phyloP scores from a whole-genome alignment of 2,113 vertebrate genomes.

The Python bivittatus region DNA sequence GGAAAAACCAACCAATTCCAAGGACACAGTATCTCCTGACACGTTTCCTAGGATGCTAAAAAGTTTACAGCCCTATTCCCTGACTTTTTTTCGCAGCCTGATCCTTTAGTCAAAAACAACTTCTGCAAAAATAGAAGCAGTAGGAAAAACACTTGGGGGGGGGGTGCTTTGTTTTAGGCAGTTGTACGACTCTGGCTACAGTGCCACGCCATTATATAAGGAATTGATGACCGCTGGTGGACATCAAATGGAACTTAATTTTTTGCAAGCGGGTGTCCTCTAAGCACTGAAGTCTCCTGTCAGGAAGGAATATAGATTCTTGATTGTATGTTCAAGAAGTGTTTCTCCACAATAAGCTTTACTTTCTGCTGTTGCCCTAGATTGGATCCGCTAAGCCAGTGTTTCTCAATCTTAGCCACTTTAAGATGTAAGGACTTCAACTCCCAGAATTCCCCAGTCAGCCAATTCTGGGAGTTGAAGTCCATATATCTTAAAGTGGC shows the following conservation, averaged over 20 bases:
- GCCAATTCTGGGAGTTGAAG: neutral
- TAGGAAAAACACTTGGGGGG: neutral
- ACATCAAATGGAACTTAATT: neutral
- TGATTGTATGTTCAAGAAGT: neutral
- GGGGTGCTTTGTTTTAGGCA: neutral
- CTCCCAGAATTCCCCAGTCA: neutral
- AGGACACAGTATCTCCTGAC: neutral
- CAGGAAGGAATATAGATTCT: neutral
- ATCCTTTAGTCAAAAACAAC: neutral
- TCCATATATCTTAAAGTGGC: neutral
- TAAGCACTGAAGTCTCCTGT: neutral
- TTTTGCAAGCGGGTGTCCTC: neutral
- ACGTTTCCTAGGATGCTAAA: neutral
- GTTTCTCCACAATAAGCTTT: neutral
- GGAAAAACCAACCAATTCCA: neutral
- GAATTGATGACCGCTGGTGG: neutral
- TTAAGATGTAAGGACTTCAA: neutral
- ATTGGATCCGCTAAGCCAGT: neutral
- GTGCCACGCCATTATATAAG: neutral
- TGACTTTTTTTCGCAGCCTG: neutral
- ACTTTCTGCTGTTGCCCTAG: neutral
- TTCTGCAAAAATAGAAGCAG: neutral
- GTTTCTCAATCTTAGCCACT: neutral
- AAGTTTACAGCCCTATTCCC: neutral
- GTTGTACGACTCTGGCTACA: neutral